Evolutionary conservation across 2,113 vertebrate genomes (phyloP).

Genomic region (Calidris pugnax): DNA sequence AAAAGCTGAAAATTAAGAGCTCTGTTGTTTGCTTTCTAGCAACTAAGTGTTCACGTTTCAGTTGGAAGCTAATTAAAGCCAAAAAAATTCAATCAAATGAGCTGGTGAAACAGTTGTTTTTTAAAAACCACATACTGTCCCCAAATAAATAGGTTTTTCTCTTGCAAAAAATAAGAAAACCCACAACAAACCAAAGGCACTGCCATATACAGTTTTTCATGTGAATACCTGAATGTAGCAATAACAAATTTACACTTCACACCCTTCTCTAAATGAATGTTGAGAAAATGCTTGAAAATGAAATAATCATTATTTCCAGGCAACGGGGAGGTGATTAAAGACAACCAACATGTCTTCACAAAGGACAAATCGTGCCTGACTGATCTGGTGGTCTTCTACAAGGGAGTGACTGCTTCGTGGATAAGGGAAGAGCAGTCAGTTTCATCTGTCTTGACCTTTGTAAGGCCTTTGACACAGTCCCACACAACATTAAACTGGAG

Average conservation of each 20-base stretch:
- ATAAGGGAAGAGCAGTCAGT: not conserved
- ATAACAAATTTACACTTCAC: not conserved
- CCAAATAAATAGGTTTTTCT: not conserved
- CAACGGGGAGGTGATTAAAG: not conserved
- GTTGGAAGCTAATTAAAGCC: constrained; percentile 24
- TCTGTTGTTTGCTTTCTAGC: constrained; percentile 24
- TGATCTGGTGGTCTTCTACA: not conserved
- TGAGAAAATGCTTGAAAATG: not conserved
- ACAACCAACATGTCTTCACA: not conserved
- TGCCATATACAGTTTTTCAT: not conserved
- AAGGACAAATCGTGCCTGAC: not conserved
- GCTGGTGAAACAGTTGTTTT: not conserved
- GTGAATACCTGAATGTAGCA: not conserved
- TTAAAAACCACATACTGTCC: not conserved
- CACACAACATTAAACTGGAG: not conserved
- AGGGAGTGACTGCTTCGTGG: not conserved
- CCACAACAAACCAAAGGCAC: not conserved
- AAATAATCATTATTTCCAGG: not conserved
- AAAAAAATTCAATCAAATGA: not conserved
- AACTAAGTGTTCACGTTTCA: constrained; percentile 30
- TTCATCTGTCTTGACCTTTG: not conserved
- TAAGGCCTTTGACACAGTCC: not conserved
- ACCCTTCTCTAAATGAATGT: not conserved
- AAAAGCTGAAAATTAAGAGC: constrained; percentile 51
- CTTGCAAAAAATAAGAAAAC: not conserved